These are phyloP conservation scores for Pyrochroa serraticornis DNA, from an alignment of 2,888 invertebrate genomes.

Conservation along the genomic window DNA sequence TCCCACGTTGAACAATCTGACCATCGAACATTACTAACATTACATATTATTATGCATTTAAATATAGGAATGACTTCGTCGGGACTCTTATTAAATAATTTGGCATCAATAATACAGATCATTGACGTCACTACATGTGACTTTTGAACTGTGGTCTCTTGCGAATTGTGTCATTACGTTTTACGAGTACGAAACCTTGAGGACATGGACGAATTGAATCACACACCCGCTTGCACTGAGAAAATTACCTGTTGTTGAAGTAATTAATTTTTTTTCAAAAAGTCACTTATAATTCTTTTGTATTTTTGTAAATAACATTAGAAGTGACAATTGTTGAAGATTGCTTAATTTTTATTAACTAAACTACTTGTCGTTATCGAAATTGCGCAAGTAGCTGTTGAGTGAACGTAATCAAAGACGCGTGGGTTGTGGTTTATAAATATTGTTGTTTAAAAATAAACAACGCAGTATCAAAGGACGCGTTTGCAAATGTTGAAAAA, in stretches of 20 bases:
- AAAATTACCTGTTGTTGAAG: background rate
- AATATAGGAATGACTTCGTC: constrained; percentile 33
- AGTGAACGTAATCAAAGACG: constrained; percentile 15
- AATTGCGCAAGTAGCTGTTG: background rate
- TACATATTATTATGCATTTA: constrained; percentile 23
- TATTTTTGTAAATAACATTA: no score
- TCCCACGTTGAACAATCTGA: constrained; percentile 12
- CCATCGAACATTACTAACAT: constrained; percentile 14
- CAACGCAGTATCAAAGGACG: no score
- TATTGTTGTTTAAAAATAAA: constrained; percentile 5
- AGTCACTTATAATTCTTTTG: no score
- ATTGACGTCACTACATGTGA: constrained; percentile 44
- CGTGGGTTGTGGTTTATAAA: constrained; percentile 14
- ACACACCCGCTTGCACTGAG: background rate
- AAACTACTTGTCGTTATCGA: no score
- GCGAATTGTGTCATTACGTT: constrained; percentile 14
- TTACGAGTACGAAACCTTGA: background rate
- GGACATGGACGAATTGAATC: no score
- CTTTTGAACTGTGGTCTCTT: constrained; percentile 39
- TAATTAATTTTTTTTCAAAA: background rate
- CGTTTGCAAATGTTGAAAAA: constrained; percentile 12
- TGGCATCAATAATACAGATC: constrained; percentile 44
- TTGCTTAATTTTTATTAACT: background rate
- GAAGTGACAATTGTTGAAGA: no score
- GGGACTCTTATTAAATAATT: constrained; percentile 42